These are phyloP conservation scores for Neosilurus mollespiculum DNA, from an alignment of 2,797 vertebrate species.

Conservation along the genomic window DNA sequence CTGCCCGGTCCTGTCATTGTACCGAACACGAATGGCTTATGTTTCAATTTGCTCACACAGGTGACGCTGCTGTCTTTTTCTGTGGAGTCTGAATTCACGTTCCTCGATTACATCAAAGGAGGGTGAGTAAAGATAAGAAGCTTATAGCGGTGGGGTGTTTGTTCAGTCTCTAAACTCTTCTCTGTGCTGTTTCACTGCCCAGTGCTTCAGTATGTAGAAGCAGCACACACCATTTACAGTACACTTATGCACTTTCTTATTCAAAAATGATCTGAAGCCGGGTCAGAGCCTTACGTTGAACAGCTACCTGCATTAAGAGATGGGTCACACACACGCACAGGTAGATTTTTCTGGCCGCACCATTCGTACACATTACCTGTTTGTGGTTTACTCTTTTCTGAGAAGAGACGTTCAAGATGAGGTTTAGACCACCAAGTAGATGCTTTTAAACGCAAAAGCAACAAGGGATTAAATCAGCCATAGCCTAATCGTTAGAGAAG, in stretches of 20 bases:
- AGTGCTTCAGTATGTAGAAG: not conserved
- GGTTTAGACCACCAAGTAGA: not conserved
- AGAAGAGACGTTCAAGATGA: not conserved
- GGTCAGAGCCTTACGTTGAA: not conserved
- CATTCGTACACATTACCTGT: not conserved
- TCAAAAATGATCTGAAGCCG: not conserved
- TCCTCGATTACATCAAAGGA: conserved; percentile 97
- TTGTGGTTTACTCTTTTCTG: not conserved
- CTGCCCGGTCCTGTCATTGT: not conserved
- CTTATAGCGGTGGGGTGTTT: not conserved
- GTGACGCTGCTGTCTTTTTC: conserved; percentile 92
- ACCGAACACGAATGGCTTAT: conserved; percentile 28
- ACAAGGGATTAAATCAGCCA: not conserved
- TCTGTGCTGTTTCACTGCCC: not conserved
- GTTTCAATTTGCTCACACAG: conserved; percentile 65
- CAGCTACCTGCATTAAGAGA: not conserved
- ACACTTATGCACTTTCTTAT: not conserved
- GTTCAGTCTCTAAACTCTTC: not conserved
- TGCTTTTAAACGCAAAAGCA: not conserved
- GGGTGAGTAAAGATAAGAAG: conserved; percentile 78
- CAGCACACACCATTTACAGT: not conserved
- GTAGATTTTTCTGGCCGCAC: not conserved
- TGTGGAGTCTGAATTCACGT: conserved; percentile 91
- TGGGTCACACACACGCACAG: not conserved
- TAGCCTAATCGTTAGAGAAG: no score